Percentiles rank a stretch among this genome's conserved stretches.
phyloP scores from a whole-genome alignment of 2,113 vertebrate genomes.

The Anseranas semipalmata region DNA sequence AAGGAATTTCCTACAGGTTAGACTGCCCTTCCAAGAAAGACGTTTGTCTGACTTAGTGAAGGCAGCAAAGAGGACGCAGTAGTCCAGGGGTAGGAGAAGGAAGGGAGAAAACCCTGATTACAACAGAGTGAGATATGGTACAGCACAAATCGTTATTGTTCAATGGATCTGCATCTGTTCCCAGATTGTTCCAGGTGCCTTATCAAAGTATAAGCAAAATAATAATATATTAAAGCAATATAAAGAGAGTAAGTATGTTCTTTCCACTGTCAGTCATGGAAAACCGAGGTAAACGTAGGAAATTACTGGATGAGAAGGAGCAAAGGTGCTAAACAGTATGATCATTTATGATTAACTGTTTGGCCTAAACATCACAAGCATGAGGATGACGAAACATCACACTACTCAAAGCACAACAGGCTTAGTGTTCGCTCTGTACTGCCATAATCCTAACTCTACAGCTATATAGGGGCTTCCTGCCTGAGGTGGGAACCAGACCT shows the following conservation, averaged over 20 bases:
- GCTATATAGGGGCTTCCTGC: not conserved
- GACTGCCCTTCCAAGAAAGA: constrained; percentile 51
- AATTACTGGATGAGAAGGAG: not conserved
- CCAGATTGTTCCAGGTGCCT: not conserved
- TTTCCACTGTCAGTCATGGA: not conserved
- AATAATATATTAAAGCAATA: not conserved
- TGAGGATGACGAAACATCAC: not conserved
- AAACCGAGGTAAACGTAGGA: not conserved
- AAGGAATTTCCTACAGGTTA: constrained; percentile 67
- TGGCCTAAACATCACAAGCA: not conserved
- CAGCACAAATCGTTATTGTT: not conserved
- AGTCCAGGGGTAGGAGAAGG: not conserved
- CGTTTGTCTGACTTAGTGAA: constrained; percentile 31
- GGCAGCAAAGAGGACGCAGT: not conserved
- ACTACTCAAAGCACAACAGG: not conserved
- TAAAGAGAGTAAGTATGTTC: not conserved
- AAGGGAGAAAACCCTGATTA: not conserved
- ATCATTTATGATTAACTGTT: not conserved
- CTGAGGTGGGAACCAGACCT: not conserved
- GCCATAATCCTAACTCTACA: not conserved
- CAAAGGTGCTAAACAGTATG: not conserved
- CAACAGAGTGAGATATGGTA: not conserved
- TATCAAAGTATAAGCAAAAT: not conserved
- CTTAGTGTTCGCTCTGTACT: not conserved
- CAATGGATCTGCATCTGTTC: not conserved